phyloP scores from a whole-genome alignment of 2,113 vertebrate species.

The Anguilla japonica region DNA sequence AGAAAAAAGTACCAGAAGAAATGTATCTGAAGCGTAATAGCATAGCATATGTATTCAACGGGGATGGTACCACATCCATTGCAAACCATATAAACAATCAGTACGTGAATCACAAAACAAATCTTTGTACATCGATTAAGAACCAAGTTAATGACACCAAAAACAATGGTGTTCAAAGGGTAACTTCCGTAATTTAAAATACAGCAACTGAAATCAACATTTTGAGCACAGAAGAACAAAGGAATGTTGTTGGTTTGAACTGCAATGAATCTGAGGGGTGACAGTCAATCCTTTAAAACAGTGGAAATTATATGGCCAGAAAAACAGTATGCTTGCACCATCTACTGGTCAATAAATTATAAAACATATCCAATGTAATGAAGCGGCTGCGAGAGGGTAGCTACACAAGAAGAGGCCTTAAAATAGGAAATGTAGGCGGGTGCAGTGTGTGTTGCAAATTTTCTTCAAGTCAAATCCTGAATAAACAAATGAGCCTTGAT shows the following conservation, averaged over 20 bases:
- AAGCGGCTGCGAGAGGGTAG: not conserved
- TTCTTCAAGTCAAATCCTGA: not conserved
- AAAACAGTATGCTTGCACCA: conserved; percentile 11
- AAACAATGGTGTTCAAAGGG: not conserved
- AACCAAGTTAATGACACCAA: not conserved
- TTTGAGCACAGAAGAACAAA: conserved; percentile 2
- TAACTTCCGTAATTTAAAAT: not conserved
- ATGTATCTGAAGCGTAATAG: not conserved
- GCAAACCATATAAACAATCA: not conserved
- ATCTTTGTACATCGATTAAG: not conserved
- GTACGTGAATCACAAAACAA: not conserved
- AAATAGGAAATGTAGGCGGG: not conserved
- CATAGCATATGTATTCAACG: not conserved
- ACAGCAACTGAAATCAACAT: not conserved
- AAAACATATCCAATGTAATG: not conserved
- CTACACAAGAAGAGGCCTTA: not conserved
- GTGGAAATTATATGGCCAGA: not conserved
- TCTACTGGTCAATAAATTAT: conserved; percentile 15
- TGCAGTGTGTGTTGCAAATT: not conserved
- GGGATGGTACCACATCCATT: not conserved
- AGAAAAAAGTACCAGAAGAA: not conserved
- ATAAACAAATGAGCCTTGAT: not conserved
- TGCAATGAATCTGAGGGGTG: not conserved
- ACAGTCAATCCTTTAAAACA: not conserved
- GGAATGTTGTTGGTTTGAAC: conserved; percentile 6